These are phyloP conservation scores for Nasua narica DNA, from an alignment of 2,797 vertebrate genomes.

Conservation along the genomic window DNA sequence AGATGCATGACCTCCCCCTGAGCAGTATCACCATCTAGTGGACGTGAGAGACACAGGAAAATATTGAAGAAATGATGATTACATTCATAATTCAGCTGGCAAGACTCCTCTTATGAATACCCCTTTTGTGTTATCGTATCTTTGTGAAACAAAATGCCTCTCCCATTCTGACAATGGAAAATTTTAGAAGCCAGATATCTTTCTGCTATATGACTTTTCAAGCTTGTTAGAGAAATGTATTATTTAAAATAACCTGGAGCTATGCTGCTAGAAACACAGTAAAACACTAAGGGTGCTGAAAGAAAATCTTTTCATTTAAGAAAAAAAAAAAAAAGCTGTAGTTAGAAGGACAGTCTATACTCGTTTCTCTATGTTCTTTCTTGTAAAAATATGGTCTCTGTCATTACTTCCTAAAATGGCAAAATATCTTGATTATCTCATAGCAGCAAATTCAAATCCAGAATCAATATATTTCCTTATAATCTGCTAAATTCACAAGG, in stretches of 20 bases:
- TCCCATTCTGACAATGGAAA: constrained; percentile 48
- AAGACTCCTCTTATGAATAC: constrained; percentile 26
- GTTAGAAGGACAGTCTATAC: constrained; percentile 28
- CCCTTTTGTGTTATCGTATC: constrained; percentile 3
- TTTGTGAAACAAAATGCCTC: constrained; percentile 66
- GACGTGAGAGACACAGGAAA: background rate
- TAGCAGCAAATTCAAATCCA: constrained; percentile 34
- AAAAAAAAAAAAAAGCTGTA: background rate
- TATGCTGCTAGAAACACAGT: constrained; percentile 53
- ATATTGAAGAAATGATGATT: background rate
- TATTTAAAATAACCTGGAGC: constrained; percentile 70
- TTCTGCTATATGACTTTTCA: constrained; percentile 47
- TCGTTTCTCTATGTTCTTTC: background rate
- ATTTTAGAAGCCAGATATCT: constrained; percentile 57
- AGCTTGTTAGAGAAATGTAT: constrained; percentile 64
- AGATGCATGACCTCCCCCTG: background rate
- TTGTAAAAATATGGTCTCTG: constrained; percentile 36
- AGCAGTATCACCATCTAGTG: background rate
- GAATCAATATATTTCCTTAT: background rate
- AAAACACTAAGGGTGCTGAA: constrained; percentile 11
- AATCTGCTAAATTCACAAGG: background rate
- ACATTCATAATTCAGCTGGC: constrained; percentile 2
- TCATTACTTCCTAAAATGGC: constrained; percentile 36
- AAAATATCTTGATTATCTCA: constrained; percentile 36
- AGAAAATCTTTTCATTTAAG: constrained; percentile 43